Evolutionary conservation across 2,797 vertebrate genomes (phyloP), one percentile per base, ranked within the genome.

Genomic region (Bucorvus abyssinicus): DNA sequence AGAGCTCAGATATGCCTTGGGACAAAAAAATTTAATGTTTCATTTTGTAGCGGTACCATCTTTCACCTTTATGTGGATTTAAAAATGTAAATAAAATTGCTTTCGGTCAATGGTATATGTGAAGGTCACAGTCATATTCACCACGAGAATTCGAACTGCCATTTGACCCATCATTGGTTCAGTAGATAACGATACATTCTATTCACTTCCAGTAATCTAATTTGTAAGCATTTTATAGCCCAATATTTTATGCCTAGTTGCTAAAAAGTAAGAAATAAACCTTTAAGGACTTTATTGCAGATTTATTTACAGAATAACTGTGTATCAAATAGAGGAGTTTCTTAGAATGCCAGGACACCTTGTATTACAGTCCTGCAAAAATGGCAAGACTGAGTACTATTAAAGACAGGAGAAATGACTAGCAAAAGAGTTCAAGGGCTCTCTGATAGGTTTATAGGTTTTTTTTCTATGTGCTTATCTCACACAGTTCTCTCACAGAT

Each of bases 51-150:
- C 61, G 40, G 95, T 95, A 91, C 93, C 92, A 97, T 98, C 92
- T 97, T 97, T 98, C 97, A 98, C 88, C 80, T 98, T 98, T 97
- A 98, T 93, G 93, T 97, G 96, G 90, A 97, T 96, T 97, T 97
- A 97, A 98, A 97, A 97, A 98, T 97, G 97, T 98, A 98, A 98
- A 98, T 97, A 98, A 97, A 97, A 98, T 97, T 96, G 96, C 95
- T 97, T 97, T 97, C 93, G 95, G 90, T 96, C 97, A 97, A 77
- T 97, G 95, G 94, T 94, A 91, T 96, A 95, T 89, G 91, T 91
- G 97, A 98, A 98, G 97, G 98, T 98, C 73, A 53, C 84, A 85
- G 90, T 97, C 95, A 90, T 96, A 95, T 87, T 97, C 82, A 93
- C 89, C 24, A 86, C 4, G 45, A 97, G 92, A 97, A 96, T 96